Conservation (phyloP, 2,113 vertebrate species). For the Phyllostomus discolor region DNA sequence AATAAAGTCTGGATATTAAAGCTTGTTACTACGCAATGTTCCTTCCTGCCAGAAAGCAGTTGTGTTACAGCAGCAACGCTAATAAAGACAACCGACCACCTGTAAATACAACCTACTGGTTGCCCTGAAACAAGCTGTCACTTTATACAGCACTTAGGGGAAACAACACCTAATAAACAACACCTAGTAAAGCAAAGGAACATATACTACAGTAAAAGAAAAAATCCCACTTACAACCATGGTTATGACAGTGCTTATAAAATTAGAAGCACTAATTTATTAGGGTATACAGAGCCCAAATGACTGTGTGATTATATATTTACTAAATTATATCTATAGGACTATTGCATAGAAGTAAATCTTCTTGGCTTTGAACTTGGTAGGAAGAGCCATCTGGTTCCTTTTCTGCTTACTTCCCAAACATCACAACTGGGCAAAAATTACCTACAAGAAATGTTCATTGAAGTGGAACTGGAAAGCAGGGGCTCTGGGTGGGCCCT, state of each 20-base stretch:
- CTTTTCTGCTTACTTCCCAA: neutral
- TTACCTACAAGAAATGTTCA: neutral
- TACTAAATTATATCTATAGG: neutral
- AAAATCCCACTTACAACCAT: neutral
- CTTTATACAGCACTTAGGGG: conserved; percentile 6
- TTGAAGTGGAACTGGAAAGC: neutral
- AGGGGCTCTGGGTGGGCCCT: neutral
- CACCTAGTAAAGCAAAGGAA: conserved; percentile 54
- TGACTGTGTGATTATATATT: neutral
- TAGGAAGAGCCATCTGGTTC: neutral
- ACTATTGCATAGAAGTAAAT: neutral
- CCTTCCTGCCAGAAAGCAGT: conserved; percentile 31
- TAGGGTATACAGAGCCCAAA: neutral
- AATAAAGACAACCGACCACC: conserved; percentile 31
- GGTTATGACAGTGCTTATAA: conserved; percentile 52
- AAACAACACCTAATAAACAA: conserved; percentile 60
- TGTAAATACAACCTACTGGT: conserved; percentile 7
- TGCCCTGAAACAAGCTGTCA: neutral
- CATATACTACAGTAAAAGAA: neutral
- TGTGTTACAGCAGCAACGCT: neutral
- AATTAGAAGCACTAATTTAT: conserved; percentile 41
- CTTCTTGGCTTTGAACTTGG: neutral
- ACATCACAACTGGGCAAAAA: neutral
- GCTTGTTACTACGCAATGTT: neutral
- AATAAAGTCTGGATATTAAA: neutral